These are phyloP conservation scores for Dicrostonyx torquatus DNA, from an alignment of 2,797 vertebrate species.

Conservation along the genomic window DNA sequence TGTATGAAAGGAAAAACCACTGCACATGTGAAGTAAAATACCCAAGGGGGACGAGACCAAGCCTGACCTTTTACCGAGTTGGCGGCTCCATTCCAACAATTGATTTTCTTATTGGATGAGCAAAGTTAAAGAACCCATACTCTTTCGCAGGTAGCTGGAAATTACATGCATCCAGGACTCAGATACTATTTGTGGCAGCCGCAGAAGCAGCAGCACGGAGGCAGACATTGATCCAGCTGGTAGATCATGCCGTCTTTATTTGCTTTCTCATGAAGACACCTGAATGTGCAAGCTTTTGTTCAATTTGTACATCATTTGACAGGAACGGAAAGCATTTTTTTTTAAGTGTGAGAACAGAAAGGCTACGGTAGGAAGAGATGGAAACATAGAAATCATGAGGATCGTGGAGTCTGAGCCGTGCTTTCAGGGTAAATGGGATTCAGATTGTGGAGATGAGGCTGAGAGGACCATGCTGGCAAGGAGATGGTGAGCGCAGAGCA, in stretches of 20 bases:
- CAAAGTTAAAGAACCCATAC: no score
- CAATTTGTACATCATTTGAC: slow-evolving; percentile 2
- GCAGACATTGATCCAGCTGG: neutral
- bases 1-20: neutral
- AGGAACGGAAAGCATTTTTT: neutral
- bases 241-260: neutral
- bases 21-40: neutral
- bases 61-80: neutral
- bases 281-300: neutral
- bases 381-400: neutral
- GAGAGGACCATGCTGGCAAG: neutral
- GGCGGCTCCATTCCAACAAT: neutral
- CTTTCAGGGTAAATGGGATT: neutral
- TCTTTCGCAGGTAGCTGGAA: neutral
- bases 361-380: neutral
- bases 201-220: neutral
- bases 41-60: neutral
- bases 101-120: neutral
- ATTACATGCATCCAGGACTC: neutral
- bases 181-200: neutral
- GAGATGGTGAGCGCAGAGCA: neutral
- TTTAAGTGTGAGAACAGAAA: neutral
- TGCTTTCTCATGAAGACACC: neutral
- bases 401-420: neutral
- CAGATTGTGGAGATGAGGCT: neutral